Base-by-base conservation (phyloP, 2,888 invertebrate species). In the Meta bourneti region DNA sequence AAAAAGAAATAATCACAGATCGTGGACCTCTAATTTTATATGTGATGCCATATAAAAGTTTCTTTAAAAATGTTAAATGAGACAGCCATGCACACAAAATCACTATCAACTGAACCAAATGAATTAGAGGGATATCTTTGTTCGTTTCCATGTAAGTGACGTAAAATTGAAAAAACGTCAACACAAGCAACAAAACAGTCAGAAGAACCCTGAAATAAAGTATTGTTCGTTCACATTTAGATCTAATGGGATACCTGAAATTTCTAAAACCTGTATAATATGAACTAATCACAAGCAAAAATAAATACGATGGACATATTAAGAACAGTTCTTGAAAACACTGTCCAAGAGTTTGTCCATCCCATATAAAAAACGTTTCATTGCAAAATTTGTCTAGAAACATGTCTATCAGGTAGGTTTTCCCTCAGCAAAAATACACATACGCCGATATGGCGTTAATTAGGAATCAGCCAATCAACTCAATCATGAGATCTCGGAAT, bases 241-340 rank as follows among this genome's bases (percentile, higher is more conserved):
- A 48, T 34, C 83, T 74, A 20, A 49, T 11, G 19, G 75, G 19
- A 61, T 13, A 83, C 19, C 78, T 82, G n/a, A 79, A 54, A 61
- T 72, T 52, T 16, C 61, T 51, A 34, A 83, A 86, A 11, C 89
- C 92, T 5, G 48, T 54, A 69, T 77, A 89, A 85, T 92, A 89
- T 16, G 89, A 75, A 54, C 89, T 85, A 49, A 48, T 13, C 19
- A 89, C 81, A 7, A 89, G 19, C 20, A 92, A 72, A 52, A 80
- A n/a, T 19, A 85, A 8, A 77, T 79, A 89, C 0, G 85, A n/a
- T 11, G 92, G 92, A 85, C 81, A 89, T 34, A 89, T 89, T 16
- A 92, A 72, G 19, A 75, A 85, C 49, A 92, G 19, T 19, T 89
- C 80, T n/a, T 80, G 79, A 74, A 92, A 89, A 71, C 92, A 92